A percentile compares a stretch with the other conserved stretches of the same genome.
Evolutionary conservation across 1,140 invertebrate species (phyloP).

Genomic region (Radopholus similis): DNA sequence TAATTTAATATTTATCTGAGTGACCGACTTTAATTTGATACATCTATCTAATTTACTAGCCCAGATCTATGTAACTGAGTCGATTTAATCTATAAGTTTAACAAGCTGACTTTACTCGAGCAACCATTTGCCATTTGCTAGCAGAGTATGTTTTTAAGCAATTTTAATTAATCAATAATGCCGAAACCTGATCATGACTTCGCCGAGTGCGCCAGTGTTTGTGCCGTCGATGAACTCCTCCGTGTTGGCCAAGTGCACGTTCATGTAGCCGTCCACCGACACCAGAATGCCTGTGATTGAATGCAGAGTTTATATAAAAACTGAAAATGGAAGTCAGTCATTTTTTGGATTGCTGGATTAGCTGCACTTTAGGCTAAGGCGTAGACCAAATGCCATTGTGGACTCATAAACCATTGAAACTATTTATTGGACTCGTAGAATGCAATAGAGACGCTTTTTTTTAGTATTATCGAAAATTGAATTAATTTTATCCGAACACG

Average conservation of each 20-base stretch:
- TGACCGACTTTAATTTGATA: background rate
- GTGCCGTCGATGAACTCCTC: slow-evolving; percentile 91
- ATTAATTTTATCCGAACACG: too few relatives aligned
- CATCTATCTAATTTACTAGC: background rate
- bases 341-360: too few relatives aligned
- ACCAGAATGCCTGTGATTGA: slow-evolving; percentile 71
- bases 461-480: too few relatives aligned
- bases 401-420: too few relatives aligned
- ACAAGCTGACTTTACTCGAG: background rate
- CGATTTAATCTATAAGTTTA: slow-evolving; percentile 14
- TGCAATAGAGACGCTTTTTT: too few relatives aligned
- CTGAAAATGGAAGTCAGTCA: too few relatives aligned
- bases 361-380: too few relatives aligned
- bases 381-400: too few relatives aligned
- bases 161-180: background rate
- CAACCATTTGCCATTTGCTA: too few relatives aligned
- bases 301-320: too few relatives aligned
- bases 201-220: slow-evolving; percentile 86
- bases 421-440: too few relatives aligned
- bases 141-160: too few relatives aligned
- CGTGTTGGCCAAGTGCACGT: slow-evolving; percentile 94
- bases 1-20: background rate
- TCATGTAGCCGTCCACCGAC: slow-evolving; percentile 98
- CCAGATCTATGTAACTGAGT: background rate
- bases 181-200: slow-evolving; percentile 79